Evolutionary conservation across 2,113 vertebrate species (phyloP).

Genomic region (Castor canadensis): DNA sequence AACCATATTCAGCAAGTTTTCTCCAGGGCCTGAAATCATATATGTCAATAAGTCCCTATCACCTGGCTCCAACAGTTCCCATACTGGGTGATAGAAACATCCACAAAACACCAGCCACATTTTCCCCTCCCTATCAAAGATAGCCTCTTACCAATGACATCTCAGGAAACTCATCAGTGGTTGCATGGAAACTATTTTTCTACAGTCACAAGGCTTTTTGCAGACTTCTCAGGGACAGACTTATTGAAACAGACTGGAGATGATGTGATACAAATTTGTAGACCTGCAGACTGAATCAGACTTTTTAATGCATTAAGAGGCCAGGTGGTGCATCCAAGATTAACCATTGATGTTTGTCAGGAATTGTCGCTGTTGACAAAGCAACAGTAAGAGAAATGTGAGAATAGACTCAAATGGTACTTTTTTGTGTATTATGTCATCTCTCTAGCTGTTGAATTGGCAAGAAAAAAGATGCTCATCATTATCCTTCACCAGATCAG

Average conservation of each 20-base stretch:
- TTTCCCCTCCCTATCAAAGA: slow-evolving; percentile 80
- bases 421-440: slow-evolving; percentile 95
- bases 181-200: slow-evolving; percentile 93
- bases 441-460: slow-evolving; percentile 90
- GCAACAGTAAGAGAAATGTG: slow-evolving; percentile 89
- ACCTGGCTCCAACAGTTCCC: slow-evolving; percentile 91
- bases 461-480: slow-evolving; percentile 92
- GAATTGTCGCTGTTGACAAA: slow-evolving; percentile 91
- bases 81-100: slow-evolving; percentile 91
- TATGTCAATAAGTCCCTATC: slow-evolving; percentile 90
- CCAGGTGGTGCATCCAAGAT: slow-evolving; percentile 89
- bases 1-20: slow-evolving; percentile 95
- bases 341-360: slow-evolving; percentile 96
- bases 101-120: slow-evolving; percentile 87
- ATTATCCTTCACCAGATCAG: slow-evolving; percentile 93
- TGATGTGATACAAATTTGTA: not conserved
- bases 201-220: slow-evolving; percentile 92
- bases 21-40: slow-evolving; percentile 92
- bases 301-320: not conserved
- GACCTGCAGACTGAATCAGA: not conserved
- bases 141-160: slow-evolving; percentile 92
- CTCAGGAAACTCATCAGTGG: slow-evolving; percentile 96
- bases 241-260: not conserved
- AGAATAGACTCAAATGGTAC: slow-evolving; percentile 90
- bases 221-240: slow-evolving; percentile 92